Percentiles rank a stretch among this genome's conserved stretches.
These are phyloP conservation scores for Amphipoea oculea DNA, from an alignment of 2,888 invertebrate genomes.

Conservation along the genomic window DNA sequence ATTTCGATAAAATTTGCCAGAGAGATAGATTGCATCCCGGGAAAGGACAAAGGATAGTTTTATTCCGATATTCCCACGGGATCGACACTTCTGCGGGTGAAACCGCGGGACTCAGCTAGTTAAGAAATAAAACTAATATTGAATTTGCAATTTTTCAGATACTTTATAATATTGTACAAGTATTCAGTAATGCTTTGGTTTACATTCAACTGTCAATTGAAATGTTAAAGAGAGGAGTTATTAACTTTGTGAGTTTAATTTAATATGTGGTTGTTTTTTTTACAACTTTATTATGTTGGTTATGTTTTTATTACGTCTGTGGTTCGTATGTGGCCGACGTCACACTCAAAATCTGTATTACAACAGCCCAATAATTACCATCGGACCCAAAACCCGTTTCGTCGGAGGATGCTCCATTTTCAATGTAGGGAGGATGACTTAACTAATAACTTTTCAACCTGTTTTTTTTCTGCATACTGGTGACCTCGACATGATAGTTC, in stretches of 20 bases:
- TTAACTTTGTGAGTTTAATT: conserved; percentile 11
- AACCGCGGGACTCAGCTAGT: too few relatives aligned
- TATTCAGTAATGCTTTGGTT: conserved; percentile 6
- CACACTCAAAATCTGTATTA: not conserved
- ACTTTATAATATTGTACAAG: not conserved
- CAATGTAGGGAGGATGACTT: not conserved
- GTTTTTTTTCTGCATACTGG: not conserved
- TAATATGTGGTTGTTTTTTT: not conserved
- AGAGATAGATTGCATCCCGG: too few relatives aligned
- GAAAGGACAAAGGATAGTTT: too few relatives aligned
- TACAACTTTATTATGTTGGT: too few relatives aligned
- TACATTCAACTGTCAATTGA: conserved; percentile 21
- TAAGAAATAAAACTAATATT: not conserved
- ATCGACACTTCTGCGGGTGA: too few relatives aligned
- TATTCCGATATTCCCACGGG: too few relatives aligned
- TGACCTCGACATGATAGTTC: not conserved
- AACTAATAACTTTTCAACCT: not conserved
- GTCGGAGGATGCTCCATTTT: not conserved
- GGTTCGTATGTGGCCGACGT: too few relatives aligned
- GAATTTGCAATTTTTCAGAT: conserved; percentile 18
- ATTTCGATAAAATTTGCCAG: too few relatives aligned
- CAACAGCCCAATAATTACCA: not conserved
- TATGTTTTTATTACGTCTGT: too few relatives aligned
- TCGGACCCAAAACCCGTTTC: too few relatives aligned
- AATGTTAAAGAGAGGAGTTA: not conserved